These are phyloP conservation scores for Hucho hucho DNA, from an alignment of 2,113 vertebrate genomes.

Conservation along the genomic window DNA sequence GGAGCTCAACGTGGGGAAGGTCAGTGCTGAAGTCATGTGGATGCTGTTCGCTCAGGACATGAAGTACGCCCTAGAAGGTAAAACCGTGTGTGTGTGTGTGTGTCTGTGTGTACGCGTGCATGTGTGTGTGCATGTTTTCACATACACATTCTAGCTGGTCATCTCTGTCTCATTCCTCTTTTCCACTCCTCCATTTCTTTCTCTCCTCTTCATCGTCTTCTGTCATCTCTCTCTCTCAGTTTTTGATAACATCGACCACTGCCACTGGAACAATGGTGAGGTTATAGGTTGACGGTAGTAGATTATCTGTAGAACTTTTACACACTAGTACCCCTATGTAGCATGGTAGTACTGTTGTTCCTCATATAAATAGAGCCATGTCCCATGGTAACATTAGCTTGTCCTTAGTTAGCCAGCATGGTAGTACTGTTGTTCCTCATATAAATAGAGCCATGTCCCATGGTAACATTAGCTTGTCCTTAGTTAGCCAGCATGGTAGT, in stretches of 20 bases:
- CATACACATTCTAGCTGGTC: too few relatives aligned
- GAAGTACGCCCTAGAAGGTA: constrained; percentile 96
- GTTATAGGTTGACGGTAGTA: neutral
- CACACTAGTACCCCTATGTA: too few relatives aligned
- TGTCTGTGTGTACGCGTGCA: too few relatives aligned
- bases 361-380: neutral
- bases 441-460: neutral
- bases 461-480: neutral
- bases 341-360: neutral
- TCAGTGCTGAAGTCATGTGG: constrained; percentile 97
- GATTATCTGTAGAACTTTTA: neutral
- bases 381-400: neutral
- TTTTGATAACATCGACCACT: constrained; percentile 41
- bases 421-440: neutral
- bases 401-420: neutral
- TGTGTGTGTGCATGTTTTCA: neutral
- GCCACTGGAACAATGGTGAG: constrained; percentile 61
- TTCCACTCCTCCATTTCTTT: neutral
- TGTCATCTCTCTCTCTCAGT: constrained; percentile 39
- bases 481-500: too few relatives aligned
- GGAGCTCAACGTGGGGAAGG: constrained; percentile 91
- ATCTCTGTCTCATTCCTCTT: neutral
- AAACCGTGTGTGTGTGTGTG: constrained; percentile 5
- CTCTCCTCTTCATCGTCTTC: neutral
- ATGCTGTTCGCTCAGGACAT: constrained; percentile 95